phyloP scores from a whole-genome alignment of 1,140 invertebrate species.

The Ceratina japonica region DNA sequence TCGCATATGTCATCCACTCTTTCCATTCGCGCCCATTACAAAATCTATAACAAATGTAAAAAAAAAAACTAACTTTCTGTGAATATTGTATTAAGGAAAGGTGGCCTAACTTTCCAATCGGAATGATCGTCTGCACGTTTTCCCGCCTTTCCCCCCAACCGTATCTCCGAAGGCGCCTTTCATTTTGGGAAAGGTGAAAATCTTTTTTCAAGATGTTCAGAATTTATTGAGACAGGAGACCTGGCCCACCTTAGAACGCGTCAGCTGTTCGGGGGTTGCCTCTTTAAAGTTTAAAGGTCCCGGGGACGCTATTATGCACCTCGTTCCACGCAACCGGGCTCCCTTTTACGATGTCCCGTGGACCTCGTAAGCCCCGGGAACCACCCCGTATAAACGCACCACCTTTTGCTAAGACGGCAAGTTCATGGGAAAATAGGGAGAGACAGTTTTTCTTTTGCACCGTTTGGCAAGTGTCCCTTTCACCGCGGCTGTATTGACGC shows the following conservation, averaged over 20 bases:
- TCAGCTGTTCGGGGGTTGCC: slow-evolving; percentile 63
- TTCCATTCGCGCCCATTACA: too few relatives aligned
- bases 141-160: neutral
- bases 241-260: slow-evolving; percentile 35
- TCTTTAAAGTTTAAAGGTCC: slow-evolving; percentile 74
- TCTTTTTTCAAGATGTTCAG: slow-evolving; percentile 9
- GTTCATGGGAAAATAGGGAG: slow-evolving; percentile 31
- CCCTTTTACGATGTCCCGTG: slow-evolving; percentile 25
- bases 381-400: neutral
- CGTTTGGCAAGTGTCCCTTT: slow-evolving; percentile 21
- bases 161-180: neutral
- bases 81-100: neutral
- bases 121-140: neutral
- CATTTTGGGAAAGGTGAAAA: neutral
- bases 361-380: slow-evolving; percentile 37
- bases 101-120: too few relatives aligned
- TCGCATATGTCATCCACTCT: too few relatives aligned
- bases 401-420: slow-evolving; percentile 24
- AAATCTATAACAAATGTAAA: too few relatives aligned
- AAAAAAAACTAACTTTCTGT: neutral
- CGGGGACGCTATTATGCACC: slow-evolving; percentile 53
- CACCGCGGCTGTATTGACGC: neutral
- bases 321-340: slow-evolving; percentile 16
- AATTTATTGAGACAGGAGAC: slow-evolving; percentile 36
- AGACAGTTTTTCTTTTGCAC: neutral